Evolutionary conservation across 2,888 invertebrate genomes (phyloP), one percentile per base, ranked within the genome.

Genomic region (Sabellastarte sp.): DNA sequence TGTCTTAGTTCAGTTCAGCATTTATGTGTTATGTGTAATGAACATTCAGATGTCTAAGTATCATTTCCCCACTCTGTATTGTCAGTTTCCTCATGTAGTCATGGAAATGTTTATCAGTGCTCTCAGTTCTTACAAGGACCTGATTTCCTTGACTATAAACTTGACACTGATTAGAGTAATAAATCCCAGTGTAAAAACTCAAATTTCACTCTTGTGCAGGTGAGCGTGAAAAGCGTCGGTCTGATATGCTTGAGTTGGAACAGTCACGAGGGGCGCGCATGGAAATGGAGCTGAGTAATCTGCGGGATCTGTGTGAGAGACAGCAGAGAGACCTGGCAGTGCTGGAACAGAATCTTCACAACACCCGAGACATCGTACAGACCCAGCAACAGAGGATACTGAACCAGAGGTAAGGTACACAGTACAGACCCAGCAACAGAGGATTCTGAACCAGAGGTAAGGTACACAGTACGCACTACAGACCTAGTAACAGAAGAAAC

Each of bases 231-330:
- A 65, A 70, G 61, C 73, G 79, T 65, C 77, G 79, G 61, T 78
- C 80, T 60, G 76, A 80, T 61, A 58, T 82, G 61, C 73, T 82
- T 50, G 73, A 74, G 20, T 77, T 80, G 5, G 73, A 78, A 69
- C 74, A 71, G 61, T 73, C 75, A 2, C 80, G 79, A 66, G 80
- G 81, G 62, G 79, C 78, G 31, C 63, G 82, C 32, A 74, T 74
- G 3, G 77, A 75, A 61, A 62, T 73, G 41, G 81, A 82, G 63
- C 68, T 81, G 50, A 68, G 63, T n/a, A 75, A 70, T 61, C 64
- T 80, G n/a, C 74, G 80, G n/a, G 58, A 57, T 65, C 30, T 70
- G 30, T 80, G 78, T 72, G 80, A 78, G 56, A 63, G 77, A 33
- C 80, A 80, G 61, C 76, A 77, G 61, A 68, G 73, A 52, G 76